Evolutionary conservation across 2,797 vertebrate genomes (phyloP), one percentile per base, ranked within the genome.

Genomic region (Mormyrops boulengeri): DNA sequence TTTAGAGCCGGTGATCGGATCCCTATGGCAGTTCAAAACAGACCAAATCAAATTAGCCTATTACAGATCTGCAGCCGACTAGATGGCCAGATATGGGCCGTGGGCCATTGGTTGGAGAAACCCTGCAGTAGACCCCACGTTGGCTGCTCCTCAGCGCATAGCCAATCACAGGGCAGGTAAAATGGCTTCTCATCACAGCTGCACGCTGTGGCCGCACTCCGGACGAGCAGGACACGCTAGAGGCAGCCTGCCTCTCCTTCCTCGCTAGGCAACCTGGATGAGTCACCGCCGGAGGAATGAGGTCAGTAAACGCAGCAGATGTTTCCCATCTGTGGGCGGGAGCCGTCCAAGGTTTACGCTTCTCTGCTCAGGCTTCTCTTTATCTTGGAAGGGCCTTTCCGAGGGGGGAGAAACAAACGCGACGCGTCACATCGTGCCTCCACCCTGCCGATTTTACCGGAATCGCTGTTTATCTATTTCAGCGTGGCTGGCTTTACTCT

Each of bases 361-460:
- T 34, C 84, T 53, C 84, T 14, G 9, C 12, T 85, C 84, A 0
- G 44, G 49, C 84, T 30, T 85, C 47, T 53, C 50, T 86, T 86
- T 53, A 52, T 53, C 84, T 53, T 86, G 50, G 49, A 86, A 53
- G 14, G 22, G 50, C 49, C 6, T 86, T 86, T 30, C 84, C 26
- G 14, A 0, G 4, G 49, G 50, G 8, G 38, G 22, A 9, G 50
- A 8, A 38, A 86, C 84, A 55, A 86, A 86, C 12, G 49, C 2
- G 34, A 53, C 89, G 92, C 90, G 38, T 57, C 77, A 88, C 0
- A 0, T 41, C 90, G 85, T 91, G 50, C 50, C 2, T 17, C 0
- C 9, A 92, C 90, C 19, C 47, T 91, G 52, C 93, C 93, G 4
- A 49, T 49, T 11, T 50, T 85, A 85, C 44, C 19, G 38, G 38